Base-by-base conservation (phyloP, 37 sponge, comb jelly and placozoan species). In the Chondrilla cf. caribensis region DNA sequence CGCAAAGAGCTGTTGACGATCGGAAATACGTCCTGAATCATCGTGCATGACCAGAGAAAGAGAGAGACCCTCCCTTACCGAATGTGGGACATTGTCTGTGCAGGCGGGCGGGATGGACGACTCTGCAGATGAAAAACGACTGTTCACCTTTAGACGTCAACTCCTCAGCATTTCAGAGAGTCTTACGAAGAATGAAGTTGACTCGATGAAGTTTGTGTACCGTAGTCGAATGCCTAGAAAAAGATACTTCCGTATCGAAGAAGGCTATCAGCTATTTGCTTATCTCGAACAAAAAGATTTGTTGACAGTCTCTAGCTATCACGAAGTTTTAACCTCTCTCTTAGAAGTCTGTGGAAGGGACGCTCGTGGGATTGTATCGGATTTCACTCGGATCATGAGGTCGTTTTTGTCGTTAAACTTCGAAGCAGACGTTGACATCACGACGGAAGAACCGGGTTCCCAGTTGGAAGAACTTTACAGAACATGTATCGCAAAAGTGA, bases 191-290 rank as follows among this genome's bases (percentile, higher is more conserved):
- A 43, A 73, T 24, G 76, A 73, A 4, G 44, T 73, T 3, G 25
- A 9, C 0, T 6, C 21, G 41, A 37, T 73, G 43, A 43, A 6
- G 24, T 73, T 19, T 15, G 15, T 73, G 17, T 73, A 36, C 2
- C 21, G 15, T 0, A 4, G n/a, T 5, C 31, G 15, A 15, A n/a
- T 73, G 41, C 8, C 76, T 14, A 0, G 24, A 21, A 73, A 5
- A 38, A 73, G 2, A 22, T 36, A 38, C 11, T 24, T n/a, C 2
- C 8, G 5, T 2, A 39, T 73, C 2, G 40, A 36, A 37, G 44
- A 73, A 39, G 76, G 76, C 18, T 73, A 73, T 43, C 41, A 73
- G 25, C 76, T 73, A 7, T 73, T 73, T 39, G 43, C 76, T 24
- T 31, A 32, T 43, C 76, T 73, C 21, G 76, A 73, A 40, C 43